Evolutionary conservation across 2,888 invertebrate species (phyloP).

Genomic region (Diarsia dahlii): DNA sequence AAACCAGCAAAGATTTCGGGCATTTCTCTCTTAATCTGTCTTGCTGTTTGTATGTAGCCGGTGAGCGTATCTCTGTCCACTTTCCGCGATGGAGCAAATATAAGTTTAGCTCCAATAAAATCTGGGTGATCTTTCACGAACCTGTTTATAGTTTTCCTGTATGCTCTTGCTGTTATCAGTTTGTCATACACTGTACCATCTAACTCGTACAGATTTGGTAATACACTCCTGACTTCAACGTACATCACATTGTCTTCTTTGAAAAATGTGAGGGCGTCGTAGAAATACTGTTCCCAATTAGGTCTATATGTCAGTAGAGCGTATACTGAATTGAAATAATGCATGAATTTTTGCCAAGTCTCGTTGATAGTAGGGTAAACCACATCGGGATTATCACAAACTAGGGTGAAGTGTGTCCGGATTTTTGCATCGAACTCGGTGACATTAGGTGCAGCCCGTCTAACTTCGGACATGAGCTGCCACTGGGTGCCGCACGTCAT

Average conservation of each 20-base stretch:
- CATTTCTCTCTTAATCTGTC: conserved; percentile 85
- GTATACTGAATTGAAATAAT: conserved; percentile 89
- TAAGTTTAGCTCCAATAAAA: conserved; percentile 93
- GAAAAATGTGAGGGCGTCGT: conserved; percentile 91
- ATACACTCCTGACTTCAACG: conserved; percentile 92
- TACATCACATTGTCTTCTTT: conserved; percentile 93
- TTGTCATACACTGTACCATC: conserved; percentile 90
- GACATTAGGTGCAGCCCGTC: conserved; percentile 80
- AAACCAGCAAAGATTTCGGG: conserved; percentile 94
- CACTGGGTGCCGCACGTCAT: conserved; percentile 79
- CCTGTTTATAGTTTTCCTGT: conserved; percentile 89
- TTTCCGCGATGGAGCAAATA: conserved; percentile 92
- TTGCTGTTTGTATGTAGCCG: conserved; percentile 83
- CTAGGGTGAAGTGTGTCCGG: conserved; percentile 89
- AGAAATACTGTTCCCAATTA: conserved; percentile 92
- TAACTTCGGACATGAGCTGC: conserved; percentile 86
- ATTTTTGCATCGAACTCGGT: conserved; percentile 89
- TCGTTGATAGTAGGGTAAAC: conserved; percentile 89
- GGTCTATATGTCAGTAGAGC: conserved; percentile 92
- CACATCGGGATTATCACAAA: conserved; percentile 84
- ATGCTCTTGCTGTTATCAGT: conserved; percentile 91
- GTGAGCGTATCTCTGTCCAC: conserved; percentile 81
- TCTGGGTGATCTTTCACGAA: conserved; percentile 92
- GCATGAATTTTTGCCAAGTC: conserved; percentile 91
- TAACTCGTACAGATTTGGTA: conserved; percentile 92